Evolutionary conservation across 2,113 vertebrate species (phyloP), one percentile per base, ranked within the genome.

Genomic region (Theristicus caerulescens): DNA sequence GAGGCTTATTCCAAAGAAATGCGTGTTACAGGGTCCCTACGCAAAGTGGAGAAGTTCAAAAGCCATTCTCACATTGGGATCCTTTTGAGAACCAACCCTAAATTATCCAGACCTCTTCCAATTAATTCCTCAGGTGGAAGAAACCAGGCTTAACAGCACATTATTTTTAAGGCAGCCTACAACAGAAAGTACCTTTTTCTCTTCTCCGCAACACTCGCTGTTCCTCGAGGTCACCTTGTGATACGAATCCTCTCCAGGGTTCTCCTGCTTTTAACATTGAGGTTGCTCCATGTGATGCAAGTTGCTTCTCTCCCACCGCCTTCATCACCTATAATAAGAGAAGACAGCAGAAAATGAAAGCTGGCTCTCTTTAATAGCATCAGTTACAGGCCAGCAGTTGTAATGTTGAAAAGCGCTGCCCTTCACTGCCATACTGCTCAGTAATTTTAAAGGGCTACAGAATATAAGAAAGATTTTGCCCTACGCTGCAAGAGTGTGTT

Each of bases 261-360:
- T 91, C 86, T 94, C 38, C 72, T 73, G 19, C 83, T 94, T 91
- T 65, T n/a, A 44, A 52, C 46, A 32, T 10, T 29, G 79, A 69
- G 54, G 46, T 83, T 91, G 72, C 80, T 94, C 52, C 64, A 5
- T 17, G 44, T 31, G 72, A 29, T 66, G 9, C 2, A 64, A 86
- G 47, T 32, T 64, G 73, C 44, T 86, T 81, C 46, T 86, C 84
- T 77, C 82, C 51, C 85, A 58, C 49, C 0, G 2, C 42, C 32
- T 95, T 52, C 73, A 82, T 89, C 93, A 69, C 34, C 73, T 89
- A 8, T 55, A 86, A 85, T 20, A 31, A 46, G 59, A 70, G 42
- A 52, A 46, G 84, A 42, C 81, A 94, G 90, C 87, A 87, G 88
- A 79, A 92, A 81, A 93, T 92, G 62, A 92, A 57, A 89, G 71